These are phyloP conservation scores for Drosophila paranaensis DNA, from an alignment of 2,888 invertebrate species.

Conservation along the genomic window DNA sequence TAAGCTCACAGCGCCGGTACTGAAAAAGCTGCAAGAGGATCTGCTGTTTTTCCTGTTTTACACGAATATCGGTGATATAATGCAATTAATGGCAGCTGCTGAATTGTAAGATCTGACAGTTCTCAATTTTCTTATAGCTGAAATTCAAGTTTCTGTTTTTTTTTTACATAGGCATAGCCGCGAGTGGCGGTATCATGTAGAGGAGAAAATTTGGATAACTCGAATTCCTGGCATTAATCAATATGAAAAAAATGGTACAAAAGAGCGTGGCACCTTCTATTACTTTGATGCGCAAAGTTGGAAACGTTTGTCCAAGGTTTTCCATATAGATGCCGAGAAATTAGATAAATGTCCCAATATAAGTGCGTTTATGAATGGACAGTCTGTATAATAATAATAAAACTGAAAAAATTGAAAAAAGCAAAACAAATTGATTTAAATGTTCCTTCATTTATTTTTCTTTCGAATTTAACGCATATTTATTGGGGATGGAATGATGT, in stretches of 20 bases:
- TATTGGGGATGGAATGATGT: neutral
- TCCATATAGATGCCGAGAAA: slow-evolving; percentile 99
- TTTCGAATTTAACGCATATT: slow-evolving; percentile 10
- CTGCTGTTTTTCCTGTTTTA: slow-evolving; percentile 99
- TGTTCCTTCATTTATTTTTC: neutral
- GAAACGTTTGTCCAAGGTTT: slow-evolving; percentile 99
- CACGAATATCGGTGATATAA: slow-evolving; percentile 98
- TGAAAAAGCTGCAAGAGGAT: slow-evolving; percentile 99
- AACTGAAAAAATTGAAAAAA: slow-evolving; percentile 82
- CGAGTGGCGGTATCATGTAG: slow-evolving; percentile 99
- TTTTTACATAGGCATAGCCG: slow-evolving; percentile 92
- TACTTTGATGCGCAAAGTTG: slow-evolving; percentile 99
- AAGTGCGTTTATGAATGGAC: slow-evolving; percentile 85
- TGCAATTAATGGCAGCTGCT: slow-evolving; percentile 98
- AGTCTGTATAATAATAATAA: slow-evolving; percentile 85
- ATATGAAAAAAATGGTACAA: slow-evolving; percentile 97
- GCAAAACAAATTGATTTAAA: slow-evolving; percentile 28
- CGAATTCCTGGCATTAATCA: slow-evolving; percentile 97
- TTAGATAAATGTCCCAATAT: slow-evolving; percentile 90
- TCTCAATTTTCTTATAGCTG: neutral
- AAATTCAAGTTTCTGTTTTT: slow-evolving; percentile 11
- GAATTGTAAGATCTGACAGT: slow-evolving; percentile 91
- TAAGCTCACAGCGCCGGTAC: slow-evolving; percentile 96
- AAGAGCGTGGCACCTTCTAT: slow-evolving; percentile 99
- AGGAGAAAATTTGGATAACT: slow-evolving; percentile 99